Percentiles rank a stretch among this genome's conserved stretches.
Evolutionary conservation across 2,797 vertebrate species (phyloP).

Genomic region (Sebastes reedi): DNA sequence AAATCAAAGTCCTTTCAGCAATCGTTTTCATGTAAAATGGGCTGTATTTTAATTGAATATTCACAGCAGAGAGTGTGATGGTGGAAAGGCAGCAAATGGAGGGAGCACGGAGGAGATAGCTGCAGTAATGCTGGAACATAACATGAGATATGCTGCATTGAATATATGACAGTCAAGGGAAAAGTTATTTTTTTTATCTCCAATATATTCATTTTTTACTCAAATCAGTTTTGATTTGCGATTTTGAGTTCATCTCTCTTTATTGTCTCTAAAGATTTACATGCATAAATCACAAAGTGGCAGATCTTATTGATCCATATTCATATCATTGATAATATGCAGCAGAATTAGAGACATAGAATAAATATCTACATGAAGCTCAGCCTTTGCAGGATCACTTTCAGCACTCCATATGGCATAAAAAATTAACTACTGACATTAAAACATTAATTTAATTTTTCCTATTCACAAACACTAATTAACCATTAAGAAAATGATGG

Average conservation of each 20-base stretch:
- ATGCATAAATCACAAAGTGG: not conserved
- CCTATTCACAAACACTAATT: conserved; percentile 11
- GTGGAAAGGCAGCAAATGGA: conserved; percentile 30
- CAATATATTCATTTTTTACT: not conserved
- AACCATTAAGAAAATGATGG: conserved; percentile 4
- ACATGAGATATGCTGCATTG: conserved; percentile 15
- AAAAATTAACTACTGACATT: conserved; percentile 8
- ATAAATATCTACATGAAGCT: not conserved
- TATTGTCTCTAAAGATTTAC: not conserved
- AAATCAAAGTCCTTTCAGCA: conserved; percentile 76
- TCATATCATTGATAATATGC: not conserved
- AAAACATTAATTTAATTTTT: not conserved
- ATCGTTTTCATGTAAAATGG: conserved; percentile 58
- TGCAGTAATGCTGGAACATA: conserved; percentile 31
- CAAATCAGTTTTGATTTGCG: not conserved
- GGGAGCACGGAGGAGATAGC: conserved; percentile 19
- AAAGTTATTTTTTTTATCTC: conserved; percentile 2
- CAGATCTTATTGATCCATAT: conserved; percentile 3
- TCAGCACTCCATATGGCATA: not conserved
- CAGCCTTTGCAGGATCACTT: not conserved
- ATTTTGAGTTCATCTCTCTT: not conserved
- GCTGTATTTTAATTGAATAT: conserved; percentile 64
- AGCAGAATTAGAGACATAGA: not conserved
- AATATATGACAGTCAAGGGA: conserved; percentile 31
- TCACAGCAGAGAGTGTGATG: conserved; percentile 21